Evolutionary conservation across 2,797 vertebrate genomes (phyloP).

Genomic region (Pseudochirops cupreus): DNA sequence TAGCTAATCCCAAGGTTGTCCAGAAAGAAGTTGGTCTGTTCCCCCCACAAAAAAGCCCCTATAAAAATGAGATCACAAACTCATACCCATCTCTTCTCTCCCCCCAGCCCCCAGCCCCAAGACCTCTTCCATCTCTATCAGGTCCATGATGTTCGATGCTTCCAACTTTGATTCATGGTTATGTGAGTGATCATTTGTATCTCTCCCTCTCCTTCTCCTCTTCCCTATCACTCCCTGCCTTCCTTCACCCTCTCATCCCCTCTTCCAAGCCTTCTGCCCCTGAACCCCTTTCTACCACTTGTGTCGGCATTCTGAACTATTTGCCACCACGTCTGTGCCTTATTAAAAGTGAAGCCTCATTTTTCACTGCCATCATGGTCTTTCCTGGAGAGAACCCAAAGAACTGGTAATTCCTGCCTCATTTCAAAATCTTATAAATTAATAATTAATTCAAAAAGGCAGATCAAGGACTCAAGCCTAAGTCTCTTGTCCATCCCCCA

Average conservation of each 20-base stretch:
- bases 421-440: background rate
- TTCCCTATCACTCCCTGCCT: background rate
- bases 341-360: background rate
- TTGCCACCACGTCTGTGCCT: background rate
- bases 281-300: background rate
- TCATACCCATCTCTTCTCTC: background rate
- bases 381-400: background rate
- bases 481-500: background rate
- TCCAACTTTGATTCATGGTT: background rate
- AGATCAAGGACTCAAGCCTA: background rate
- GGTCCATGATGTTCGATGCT: background rate
- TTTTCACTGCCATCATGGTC: background rate
- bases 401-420: background rate
- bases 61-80: background rate
- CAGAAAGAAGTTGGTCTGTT: background rate
- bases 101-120: background rate
- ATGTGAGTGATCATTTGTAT: background rate
- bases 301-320: background rate
- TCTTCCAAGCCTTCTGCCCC: background rate
- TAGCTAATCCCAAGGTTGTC: background rate
- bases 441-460: background rate
- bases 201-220: background rate
- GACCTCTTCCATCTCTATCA: background rate
- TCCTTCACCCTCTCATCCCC: background rate
- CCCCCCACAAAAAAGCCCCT: fast-evolving